These are phyloP conservation scores for Zaprionus ghesquierei DNA, from an alignment of 1,140 invertebrate species.

Conservation along the genomic window DNA sequence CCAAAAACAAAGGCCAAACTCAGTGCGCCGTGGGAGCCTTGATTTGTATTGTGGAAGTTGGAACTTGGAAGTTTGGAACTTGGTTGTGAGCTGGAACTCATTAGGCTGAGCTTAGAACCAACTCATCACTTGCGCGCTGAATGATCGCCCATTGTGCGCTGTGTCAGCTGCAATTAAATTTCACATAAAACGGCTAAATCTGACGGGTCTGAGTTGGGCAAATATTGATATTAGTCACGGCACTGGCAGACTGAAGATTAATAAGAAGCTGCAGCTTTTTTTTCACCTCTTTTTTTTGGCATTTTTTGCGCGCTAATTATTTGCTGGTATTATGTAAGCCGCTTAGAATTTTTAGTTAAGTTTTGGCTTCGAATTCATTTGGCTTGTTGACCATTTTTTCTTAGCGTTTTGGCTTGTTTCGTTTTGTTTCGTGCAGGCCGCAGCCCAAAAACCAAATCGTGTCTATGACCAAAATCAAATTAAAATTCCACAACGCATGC, in stretches of 20 bases:
- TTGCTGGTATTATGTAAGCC: slow-evolving; percentile 34
- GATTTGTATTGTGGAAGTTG: slow-evolving; percentile 28
- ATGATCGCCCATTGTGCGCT: slow-evolving; percentile 47
- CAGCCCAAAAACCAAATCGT: slow-evolving; percentile 71
- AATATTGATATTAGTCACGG: slow-evolving; percentile 74
- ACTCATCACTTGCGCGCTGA: slow-evolving; percentile 8
- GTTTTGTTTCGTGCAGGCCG: slow-evolving; percentile 36
- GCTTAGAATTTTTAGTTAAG: slow-evolving; percentile 29
- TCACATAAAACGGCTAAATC: slow-evolving; percentile 46
- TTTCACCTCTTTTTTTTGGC: slow-evolving; percentile 12
- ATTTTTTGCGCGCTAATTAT: slow-evolving; percentile 1
- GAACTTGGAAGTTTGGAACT: background rate
- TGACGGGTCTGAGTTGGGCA: slow-evolving; percentile 52
- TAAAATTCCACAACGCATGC: slow-evolving; percentile 80
- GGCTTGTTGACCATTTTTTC: slow-evolving; percentile 30
- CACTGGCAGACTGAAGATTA: slow-evolving; percentile 32
- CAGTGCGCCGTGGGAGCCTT: slow-evolving; percentile 29
- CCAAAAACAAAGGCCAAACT: slow-evolving; percentile 33
- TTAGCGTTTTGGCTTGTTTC: slow-evolving; percentile 29
- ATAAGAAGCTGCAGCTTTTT: slow-evolving; percentile 14
- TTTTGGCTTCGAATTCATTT: slow-evolving; percentile 26
- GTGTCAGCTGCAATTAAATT: slow-evolving; percentile 51
- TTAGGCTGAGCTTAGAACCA: slow-evolving; percentile 44
- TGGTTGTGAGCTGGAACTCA: slow-evolving; percentile 10
- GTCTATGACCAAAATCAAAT: slow-evolving; percentile 78